Conservation (phyloP, 2,797 vertebrate species). For the Taenioides sp. region DNA sequence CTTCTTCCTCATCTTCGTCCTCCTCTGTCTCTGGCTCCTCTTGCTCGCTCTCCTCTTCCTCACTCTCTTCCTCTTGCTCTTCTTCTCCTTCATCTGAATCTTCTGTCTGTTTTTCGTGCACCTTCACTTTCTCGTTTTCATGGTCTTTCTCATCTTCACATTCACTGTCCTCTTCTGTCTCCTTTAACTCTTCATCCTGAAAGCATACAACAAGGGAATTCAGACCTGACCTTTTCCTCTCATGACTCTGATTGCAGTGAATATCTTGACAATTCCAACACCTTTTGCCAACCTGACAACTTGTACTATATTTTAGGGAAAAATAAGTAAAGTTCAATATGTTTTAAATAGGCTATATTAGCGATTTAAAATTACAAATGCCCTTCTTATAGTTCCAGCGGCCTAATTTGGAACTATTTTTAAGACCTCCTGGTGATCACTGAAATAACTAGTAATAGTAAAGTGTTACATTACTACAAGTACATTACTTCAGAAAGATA, state of each 20-base stretch:
- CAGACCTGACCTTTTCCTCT: background rate
- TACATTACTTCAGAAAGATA: background rate
- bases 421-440: background rate
- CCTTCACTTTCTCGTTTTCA: slow-evolving; percentile 57
- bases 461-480: too few relatives aligned
- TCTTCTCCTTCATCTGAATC: slow-evolving; percentile 65
- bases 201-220: background rate
- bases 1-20: slow-evolving; percentile 35
- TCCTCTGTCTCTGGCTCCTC: slow-evolving; percentile 33
- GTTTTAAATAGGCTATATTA: too few relatives aligned
- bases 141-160: slow-evolving; percentile 70
- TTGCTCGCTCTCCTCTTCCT: slow-evolving; percentile 41
- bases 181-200: slow-evolving; percentile 71
- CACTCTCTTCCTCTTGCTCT: slow-evolving; percentile 52
- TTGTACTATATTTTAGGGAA: too few relatives aligned
- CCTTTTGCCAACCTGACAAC: too few relatives aligned
- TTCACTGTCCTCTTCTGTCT: slow-evolving; percentile 80
- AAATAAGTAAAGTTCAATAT: too few relatives aligned
- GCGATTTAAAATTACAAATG: background rate
- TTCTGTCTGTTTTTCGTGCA: slow-evolving; percentile 35
- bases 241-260: background rate
- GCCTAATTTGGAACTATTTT: background rate
- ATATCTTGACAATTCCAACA: too few relatives aligned
- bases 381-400: background rate
- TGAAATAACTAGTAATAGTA: background rate